These are phyloP conservation scores for Platygyra sinensis DNA, from an alignment of 64 coral and sea anemone genomes.

Conservation along the genomic window DNA sequence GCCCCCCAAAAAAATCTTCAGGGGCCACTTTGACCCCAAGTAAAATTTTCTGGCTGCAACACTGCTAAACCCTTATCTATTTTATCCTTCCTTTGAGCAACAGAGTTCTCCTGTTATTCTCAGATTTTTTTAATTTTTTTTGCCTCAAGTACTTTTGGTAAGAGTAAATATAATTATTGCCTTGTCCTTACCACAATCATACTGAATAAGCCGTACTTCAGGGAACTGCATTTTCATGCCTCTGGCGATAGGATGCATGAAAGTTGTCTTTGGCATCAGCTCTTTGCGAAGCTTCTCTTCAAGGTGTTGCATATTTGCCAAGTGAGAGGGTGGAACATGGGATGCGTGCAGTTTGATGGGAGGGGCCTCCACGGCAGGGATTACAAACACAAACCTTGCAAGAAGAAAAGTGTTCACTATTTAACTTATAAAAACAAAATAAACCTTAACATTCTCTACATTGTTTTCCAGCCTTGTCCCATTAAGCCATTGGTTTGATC, in stretches of 20 bases:
- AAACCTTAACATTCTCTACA: too few relatives aligned
- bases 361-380: slow-evolving; percentile 70
- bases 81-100: too few relatives aligned
- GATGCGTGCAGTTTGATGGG: slow-evolving; percentile 74
- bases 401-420: background rate
- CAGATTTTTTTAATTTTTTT: too few relatives aligned
- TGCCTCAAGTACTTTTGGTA: too few relatives aligned
- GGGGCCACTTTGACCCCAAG: too few relatives aligned
- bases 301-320: slow-evolving; percentile 58
- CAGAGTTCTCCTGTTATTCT: too few relatives aligned
- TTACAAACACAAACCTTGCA: slow-evolving; percentile 84
- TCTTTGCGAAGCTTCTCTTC: slow-evolving; percentile 66
- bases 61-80: too few relatives aligned
- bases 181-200: slow-evolving; percentile 89
- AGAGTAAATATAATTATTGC: background rate
- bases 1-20: too few relatives aligned
- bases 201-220: slow-evolving; percentile 93
- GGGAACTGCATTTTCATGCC: slow-evolving; percentile 85
- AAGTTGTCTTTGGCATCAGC: slow-evolving; percentile 56
- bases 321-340: slow-evolving; percentile 66
- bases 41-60: too few relatives aligned
- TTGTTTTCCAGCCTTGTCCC: too few relatives aligned
- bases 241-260: slow-evolving; percentile 78
- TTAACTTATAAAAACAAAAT: too few relatives aligned
- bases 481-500: too few relatives aligned